Conservation (phyloP, 2,797 vertebrate species). For the Podarcis lilfordi region DNA sequence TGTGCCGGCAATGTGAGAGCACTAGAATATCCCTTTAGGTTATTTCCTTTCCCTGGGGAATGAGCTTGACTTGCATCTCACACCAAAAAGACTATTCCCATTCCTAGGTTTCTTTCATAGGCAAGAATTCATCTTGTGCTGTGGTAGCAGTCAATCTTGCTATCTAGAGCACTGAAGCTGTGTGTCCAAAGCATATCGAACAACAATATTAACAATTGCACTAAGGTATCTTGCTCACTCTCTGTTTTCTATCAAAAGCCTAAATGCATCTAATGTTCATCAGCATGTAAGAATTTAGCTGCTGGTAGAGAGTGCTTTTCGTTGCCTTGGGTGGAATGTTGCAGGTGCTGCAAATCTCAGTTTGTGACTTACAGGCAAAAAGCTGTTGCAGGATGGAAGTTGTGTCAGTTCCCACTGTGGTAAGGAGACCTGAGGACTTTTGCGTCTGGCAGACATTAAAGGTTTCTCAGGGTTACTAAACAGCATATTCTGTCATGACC, state of each 20-base stretch:
- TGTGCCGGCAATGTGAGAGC: neutral
- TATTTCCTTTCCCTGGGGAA: slow-evolving; percentile 16
- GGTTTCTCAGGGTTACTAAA: neutral
- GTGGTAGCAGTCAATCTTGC: neutral
- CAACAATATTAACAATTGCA: neutral
- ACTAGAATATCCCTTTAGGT: neutral
- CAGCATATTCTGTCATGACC: neutral
- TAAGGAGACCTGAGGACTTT: neutral
- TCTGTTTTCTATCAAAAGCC: neutral
- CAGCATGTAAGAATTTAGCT: neutral
- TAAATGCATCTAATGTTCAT: neutral
- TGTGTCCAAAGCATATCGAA: slow-evolving; percentile 10
- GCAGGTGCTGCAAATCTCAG: neutral
- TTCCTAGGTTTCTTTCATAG: neutral
- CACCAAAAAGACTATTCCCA: neutral
- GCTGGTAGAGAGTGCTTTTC: neutral
- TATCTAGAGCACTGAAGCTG: neutral
- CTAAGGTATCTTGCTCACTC: neutral
- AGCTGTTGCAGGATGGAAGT: neutral
- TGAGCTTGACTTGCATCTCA: neutral
- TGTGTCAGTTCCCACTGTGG: neutral
- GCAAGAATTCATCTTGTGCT: neutral
- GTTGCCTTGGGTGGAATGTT: neutral
- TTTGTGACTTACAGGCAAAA: slow-evolving; percentile 7
- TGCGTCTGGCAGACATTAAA: slow-evolving; percentile 1